Evolutionary conservation across 2,888 invertebrate species (phyloP).

Genomic region (Nebria salina): DNA sequence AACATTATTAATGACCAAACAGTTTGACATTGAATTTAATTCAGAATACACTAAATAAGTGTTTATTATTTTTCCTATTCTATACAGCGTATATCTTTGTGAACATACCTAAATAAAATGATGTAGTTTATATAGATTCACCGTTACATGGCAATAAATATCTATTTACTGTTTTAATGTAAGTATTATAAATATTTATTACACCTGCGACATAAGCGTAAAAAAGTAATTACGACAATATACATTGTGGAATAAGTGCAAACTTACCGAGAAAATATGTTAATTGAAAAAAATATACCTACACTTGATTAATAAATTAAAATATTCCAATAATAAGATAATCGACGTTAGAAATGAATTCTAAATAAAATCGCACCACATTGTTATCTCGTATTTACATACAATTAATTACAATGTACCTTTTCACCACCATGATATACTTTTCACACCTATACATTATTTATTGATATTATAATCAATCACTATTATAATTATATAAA

Average conservation of each 20-base stretch:
- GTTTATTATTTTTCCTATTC: too few relatives aligned
- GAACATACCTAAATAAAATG: too few relatives aligned
- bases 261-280: background rate
- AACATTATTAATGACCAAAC: too few relatives aligned
- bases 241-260: background rate
- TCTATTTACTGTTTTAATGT: background rate
- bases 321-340: background rate
- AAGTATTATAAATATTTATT: background rate
- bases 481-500: background rate
- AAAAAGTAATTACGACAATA: background rate
- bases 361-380: background rate
- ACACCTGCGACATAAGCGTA: background rate
- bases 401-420: constrained; percentile 32
- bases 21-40: too few relatives aligned
- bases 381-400: constrained; percentile 20
- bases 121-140: background rate
- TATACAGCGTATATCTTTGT: too few relatives aligned
- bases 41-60: too few relatives aligned
- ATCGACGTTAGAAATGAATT: background rate
- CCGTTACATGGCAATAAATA: background rate
- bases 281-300: background rate
- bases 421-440: background rate
- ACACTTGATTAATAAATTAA: background rate
- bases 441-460: constrained; percentile 11
- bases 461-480: background rate